Percentiles rank a stretch among this genome's conserved stretches.
Evolutionary conservation across 1,140 invertebrate genomes (phyloP).

Genomic region (Brachionus angularis): DNA sequence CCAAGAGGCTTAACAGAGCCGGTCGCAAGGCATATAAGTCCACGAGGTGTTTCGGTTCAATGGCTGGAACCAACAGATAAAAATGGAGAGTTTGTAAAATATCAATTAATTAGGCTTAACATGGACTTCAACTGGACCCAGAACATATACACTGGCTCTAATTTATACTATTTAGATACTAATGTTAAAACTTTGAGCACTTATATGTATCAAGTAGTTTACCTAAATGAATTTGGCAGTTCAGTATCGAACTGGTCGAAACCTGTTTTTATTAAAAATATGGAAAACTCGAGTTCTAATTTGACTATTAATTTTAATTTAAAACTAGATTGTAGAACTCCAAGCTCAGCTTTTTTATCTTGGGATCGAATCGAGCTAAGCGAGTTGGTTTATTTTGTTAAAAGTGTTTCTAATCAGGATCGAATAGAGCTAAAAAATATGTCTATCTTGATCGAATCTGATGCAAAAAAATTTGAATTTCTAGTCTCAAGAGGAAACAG

Average conservation of each 20-base stretch:
- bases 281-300: too few species aligned
- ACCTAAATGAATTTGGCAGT: constrained; percentile 27
- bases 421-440: too few species aligned
- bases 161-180: constrained; percentile 8
- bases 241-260: constrained; percentile 1
- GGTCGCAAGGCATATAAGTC: not conserved
- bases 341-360: too few species aligned
- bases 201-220: constrained; percentile 16
- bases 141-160: constrained; percentile 12
- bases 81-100: constrained; percentile 23
- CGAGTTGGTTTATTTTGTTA: too few species aligned
- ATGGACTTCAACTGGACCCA: not conserved
- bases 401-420: too few species aligned
- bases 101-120: constrained; percentile 32
- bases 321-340: too few species aligned
- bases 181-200: not conserved
- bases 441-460: too few species aligned
- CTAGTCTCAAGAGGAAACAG: too few species aligned
- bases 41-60: constrained; percentile 23
- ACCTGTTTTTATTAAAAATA: not conserved
- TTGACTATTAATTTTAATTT: too few species aligned
- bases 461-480: too few species aligned
- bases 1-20: not conserved
- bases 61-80: constrained; percentile 4
- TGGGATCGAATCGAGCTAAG: too few species aligned